phyloP scores from a whole-genome alignment of 1,140 invertebrate species.

The Zaprionus kolodkinae region DNA sequence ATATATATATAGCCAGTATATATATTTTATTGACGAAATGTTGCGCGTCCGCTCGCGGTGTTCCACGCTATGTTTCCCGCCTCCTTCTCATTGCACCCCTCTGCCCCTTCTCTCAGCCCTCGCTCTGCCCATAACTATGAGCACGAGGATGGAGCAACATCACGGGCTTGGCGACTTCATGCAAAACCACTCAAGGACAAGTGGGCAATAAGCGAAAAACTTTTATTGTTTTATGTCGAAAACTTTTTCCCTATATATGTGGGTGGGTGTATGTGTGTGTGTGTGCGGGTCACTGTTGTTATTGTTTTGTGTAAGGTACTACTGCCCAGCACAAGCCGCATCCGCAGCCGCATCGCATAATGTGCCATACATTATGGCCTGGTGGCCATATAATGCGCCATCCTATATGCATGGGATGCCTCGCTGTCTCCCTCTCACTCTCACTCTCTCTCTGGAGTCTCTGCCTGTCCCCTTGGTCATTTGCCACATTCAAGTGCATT shows the following conservation, averaged over 20 bases:
- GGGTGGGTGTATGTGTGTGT: conserved; percentile 28
- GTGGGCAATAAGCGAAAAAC: conserved; percentile 80
- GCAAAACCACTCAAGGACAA: conserved; percentile 81
- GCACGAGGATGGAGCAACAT: neutral
- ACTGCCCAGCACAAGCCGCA: conserved; percentile 21
- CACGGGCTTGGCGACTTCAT: conserved; percentile 49
- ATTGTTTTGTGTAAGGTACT: conserved; percentile 50
- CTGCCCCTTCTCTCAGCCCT: too few species aligned
- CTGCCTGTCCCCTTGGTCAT: conserved; percentile 49
- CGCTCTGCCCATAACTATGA: neutral
- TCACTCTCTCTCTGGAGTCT: neutral
- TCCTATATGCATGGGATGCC: conserved; percentile 66
- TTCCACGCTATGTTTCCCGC: conserved; percentile 15
- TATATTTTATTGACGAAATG: conserved; percentile 75
- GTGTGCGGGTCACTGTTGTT: conserved; percentile 18
- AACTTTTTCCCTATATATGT: conserved; percentile 55
- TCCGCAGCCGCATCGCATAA: conserved; percentile 50
- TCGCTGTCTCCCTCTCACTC: conserved; percentile 2
- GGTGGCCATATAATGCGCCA: conserved; percentile 66
- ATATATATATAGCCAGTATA: conserved; percentile 28
- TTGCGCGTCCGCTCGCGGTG: conserved; percentile 37
- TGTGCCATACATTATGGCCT: conserved; percentile 71
- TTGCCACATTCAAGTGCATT: conserved; percentile 51
- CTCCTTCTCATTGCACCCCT: neutral
- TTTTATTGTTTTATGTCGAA: conserved; percentile 79